A percentile compares a stretch with the other conserved stretches of the same genome.
Conservation (phyloP, 2,113 vertebrate species). For the Pandion haliaetus region DNA sequence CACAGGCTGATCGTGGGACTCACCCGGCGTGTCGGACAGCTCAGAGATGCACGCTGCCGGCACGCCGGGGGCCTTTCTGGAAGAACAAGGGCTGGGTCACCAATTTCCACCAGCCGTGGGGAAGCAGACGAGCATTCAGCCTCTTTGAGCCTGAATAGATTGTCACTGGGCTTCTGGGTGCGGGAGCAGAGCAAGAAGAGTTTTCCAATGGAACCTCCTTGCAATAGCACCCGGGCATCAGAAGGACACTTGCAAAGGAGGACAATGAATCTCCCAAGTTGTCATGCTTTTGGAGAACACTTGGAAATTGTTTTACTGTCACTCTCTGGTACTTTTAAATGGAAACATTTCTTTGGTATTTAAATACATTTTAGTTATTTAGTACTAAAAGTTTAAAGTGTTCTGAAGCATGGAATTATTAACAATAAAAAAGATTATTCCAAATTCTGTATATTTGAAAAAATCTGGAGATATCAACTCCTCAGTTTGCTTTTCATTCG, state of each 20-base stretch:
- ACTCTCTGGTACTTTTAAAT: background rate
- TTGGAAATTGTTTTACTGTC: background rate
- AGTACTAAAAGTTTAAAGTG: background rate
- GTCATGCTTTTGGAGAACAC: background rate
- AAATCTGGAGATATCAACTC: background rate
- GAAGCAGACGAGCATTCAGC: background rate
- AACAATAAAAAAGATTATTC: background rate
- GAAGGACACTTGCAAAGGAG: background rate
- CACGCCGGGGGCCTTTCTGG: rapidly evolving
- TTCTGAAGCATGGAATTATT: background rate
- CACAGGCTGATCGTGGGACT: background rate
- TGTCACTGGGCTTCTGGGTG: background rate
- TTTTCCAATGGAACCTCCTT: background rate
- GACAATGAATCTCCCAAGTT: too few species aligned
- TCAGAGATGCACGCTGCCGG: background rate
- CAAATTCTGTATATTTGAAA: background rate
- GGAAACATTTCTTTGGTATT: background rate
- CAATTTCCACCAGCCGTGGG: rapidly evolving
- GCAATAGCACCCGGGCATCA: background rate
- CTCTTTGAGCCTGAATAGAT: background rate
- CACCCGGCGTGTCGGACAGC: rapidly evolving
- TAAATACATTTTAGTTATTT: background rate
- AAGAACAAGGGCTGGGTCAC: background rate
- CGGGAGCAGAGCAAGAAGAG: background rate
- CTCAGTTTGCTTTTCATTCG: background rate